phyloP scores from a whole-genome alignment of 2,888 invertebrate species.

The Orthosia gothica region DNA sequence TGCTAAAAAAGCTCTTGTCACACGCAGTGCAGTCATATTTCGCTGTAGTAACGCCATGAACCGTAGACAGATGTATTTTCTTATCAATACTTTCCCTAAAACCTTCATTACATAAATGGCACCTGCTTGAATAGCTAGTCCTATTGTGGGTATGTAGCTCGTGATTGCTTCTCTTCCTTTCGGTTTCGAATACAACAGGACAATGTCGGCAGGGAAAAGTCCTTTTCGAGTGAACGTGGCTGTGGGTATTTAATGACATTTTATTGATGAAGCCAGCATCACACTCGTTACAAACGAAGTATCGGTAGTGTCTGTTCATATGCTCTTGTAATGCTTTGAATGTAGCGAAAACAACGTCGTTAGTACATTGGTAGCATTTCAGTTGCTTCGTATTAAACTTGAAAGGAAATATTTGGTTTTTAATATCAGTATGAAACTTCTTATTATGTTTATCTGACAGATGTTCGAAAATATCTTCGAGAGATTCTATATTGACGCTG shows the following conservation, averaged over 20 bases:
- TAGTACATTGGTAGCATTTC: constrained; percentile 58
- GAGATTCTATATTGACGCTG: constrained; percentile 37
- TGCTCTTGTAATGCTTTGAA: constrained; percentile 74
- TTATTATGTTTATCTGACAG: constrained; percentile 54
- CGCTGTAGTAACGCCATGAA: constrained; percentile 39
- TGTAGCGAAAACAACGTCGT: constrained; percentile 37
- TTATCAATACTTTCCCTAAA: constrained; percentile 70
- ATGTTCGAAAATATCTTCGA: constrained; percentile 55
- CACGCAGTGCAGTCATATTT: constrained; percentile 44
- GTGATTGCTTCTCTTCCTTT: constrained; percentile 81
- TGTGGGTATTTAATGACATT: constrained; percentile 71
- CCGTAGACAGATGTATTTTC: constrained; percentile 65
- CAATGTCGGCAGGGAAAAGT: constrained; percentile 78
- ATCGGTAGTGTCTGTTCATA: constrained; percentile 80
- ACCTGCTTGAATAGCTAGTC: constrained; percentile 57
- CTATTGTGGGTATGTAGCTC: constrained; percentile 76
- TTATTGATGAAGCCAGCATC: constrained; percentile 77
- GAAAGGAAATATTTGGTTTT: constrained; percentile 70
- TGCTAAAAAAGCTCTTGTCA: constrained; percentile 43
- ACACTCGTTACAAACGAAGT: constrained; percentile 78
- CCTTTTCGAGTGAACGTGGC: constrained; percentile 73
- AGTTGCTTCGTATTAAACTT: constrained; percentile 58
- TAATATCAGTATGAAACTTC: constrained; percentile 55
- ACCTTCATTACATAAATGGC: constrained; percentile 72
- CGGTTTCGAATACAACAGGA: constrained; percentile 83